A percentile compares a stretch with the other conserved stretches of the same genome.
phyloP scores from a whole-genome alignment of 1,140 invertebrate genomes.

The Leptinotarsa lineolata region DNA sequence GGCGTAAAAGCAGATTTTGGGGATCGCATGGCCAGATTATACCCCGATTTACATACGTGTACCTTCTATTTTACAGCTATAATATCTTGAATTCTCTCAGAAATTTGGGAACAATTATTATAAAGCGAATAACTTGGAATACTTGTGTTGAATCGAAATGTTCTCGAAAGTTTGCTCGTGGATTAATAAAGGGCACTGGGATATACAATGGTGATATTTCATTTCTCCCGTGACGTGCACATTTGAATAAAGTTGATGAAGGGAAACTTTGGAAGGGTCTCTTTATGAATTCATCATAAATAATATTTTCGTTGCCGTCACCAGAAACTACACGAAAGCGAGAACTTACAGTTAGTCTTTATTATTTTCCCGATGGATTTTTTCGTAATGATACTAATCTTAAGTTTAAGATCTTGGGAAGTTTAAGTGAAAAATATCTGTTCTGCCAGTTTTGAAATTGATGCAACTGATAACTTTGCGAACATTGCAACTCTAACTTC shows the following conservation, averaged over 20 bases:
- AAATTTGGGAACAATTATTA: neutral
- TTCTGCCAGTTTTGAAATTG: too few relatives aligned
- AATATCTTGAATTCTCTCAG: neutral
- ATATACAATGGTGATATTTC: slow-evolving; percentile 4
- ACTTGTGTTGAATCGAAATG: neutral
- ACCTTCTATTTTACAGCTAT: neutral
- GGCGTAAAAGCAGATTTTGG: neutral
- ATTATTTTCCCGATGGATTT: too few relatives aligned
- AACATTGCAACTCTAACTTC: too few relatives aligned
- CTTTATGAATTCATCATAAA: neutral
- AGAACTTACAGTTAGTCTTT: too few relatives aligned
- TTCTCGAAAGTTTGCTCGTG: neutral
- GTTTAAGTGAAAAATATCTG: too few relatives aligned
- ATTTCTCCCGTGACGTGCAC: neutral
- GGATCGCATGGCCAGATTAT: neutral
- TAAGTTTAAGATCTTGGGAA: too few relatives aligned
- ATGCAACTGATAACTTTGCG: too few relatives aligned
- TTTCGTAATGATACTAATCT: too few relatives aligned
- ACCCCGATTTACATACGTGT: neutral
- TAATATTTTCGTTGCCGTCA: neutral
- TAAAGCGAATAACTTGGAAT: neutral
- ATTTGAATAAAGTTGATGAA: slow-evolving; percentile 8
- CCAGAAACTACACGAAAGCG: neutral
- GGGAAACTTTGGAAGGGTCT: neutral
- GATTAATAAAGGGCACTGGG: neutral